Conservation (phyloP, 2,113 vertebrate species). For the Gorsachius goisagi region DNA sequence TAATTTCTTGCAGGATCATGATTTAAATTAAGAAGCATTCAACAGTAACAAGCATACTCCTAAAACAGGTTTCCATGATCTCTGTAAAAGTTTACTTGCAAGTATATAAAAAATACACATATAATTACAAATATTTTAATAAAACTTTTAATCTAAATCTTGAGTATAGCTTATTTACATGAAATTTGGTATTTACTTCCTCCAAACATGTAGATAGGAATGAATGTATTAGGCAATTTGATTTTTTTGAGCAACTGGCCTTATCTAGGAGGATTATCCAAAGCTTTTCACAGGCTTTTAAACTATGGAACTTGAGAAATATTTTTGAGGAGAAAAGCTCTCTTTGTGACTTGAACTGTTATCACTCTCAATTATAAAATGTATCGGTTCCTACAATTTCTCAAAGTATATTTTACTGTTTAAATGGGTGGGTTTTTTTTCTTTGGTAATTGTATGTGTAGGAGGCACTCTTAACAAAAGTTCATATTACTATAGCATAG, state of each 20-base stretch:
- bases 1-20: not conserved
- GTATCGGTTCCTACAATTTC: conserved; percentile 26
- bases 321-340: not conserved
- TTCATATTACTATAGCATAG: not conserved
- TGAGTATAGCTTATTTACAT: not conserved
- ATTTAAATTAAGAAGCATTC: not conserved
- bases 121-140: not conserved
- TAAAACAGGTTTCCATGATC: not conserved
- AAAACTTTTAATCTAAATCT: not conserved
- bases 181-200: not conserved
- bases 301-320: not conserved
- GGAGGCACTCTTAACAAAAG: conserved; percentile 38
- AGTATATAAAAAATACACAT: not conserved
- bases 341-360: conserved; percentile 5
- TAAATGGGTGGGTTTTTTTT: conserved; percentile 25
- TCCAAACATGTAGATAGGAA: not conserved
- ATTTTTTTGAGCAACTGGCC: not conserved
- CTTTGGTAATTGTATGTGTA: conserved; percentile 32
- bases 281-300: conserved; percentile 14
- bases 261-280: not conserved
- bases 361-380: conserved; percentile 37
- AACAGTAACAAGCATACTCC: not conserved
- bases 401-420: not conserved
- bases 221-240: not conserved
- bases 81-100: not conserved